phyloP scores from a whole-genome alignment of 1,140 invertebrate genomes.

The Melanaphis sacchari region DNA sequence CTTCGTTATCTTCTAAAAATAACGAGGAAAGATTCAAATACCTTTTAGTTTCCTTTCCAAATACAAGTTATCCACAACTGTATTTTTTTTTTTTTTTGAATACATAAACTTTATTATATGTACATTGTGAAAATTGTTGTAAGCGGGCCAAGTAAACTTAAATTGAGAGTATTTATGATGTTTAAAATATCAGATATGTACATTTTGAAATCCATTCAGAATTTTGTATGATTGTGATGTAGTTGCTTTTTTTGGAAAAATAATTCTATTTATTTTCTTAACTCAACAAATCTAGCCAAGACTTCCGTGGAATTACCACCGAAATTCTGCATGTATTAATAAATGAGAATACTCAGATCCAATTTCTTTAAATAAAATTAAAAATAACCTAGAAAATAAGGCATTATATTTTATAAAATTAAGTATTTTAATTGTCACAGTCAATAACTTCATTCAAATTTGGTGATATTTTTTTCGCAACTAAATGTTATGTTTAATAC shows the following conservation, averaged over 20 bases:
- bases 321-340: too few relatives aligned
- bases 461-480: background rate
- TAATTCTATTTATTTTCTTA: too few relatives aligned
- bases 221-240: background rate
- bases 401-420: background rate
- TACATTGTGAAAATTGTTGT: background rate
- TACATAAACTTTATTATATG: background rate
- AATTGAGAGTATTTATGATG: background rate
- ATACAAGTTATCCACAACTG: background rate
- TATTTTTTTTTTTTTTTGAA: conserved; percentile 16
- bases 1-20: background rate
- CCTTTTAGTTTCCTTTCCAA: background rate
- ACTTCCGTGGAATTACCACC: too few relatives aligned
- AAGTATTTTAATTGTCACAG: background rate
- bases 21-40: background rate
- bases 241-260: too few relatives aligned
- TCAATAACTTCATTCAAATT: background rate
- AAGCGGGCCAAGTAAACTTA: background rate
- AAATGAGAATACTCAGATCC: background rate
- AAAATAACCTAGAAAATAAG: background rate
- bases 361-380: background rate
- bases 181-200: background rate
- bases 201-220: background rate
- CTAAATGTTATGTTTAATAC: background rate
- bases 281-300: too few relatives aligned